phyloP scores from a whole-genome alignment of 1,140 invertebrate species.

The Pectinophora gossypiella region DNA sequence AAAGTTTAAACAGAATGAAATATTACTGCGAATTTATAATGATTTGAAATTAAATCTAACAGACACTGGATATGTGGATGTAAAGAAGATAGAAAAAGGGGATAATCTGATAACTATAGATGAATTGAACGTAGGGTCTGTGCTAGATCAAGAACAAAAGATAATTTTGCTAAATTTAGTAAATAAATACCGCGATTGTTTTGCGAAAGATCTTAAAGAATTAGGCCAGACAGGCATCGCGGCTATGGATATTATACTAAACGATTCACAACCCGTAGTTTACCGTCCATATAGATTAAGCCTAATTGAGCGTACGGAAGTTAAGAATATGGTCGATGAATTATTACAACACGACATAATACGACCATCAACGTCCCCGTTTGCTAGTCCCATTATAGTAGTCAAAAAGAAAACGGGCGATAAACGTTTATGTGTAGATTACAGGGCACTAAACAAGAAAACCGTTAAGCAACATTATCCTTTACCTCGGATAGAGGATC shows the following conservation, averaged over 20 bases:
- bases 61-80: too few relatives aligned
- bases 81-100: too few relatives aligned
- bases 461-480: constrained; percentile 6
- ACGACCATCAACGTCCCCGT: not conserved
- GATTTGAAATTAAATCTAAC: too few relatives aligned
- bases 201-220: not conserved
- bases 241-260: not conserved
- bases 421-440: constrained; percentile 24
- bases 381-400: constrained; percentile 1
- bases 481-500: constrained; percentile 5
- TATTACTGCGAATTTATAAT: too few relatives aligned
- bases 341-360: not conserved
- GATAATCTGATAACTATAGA: too few relatives aligned
- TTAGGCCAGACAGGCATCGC: constrained; percentile 1
- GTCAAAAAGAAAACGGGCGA: constrained; percentile 29
- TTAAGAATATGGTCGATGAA: not conserved
- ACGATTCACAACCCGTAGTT: not conserved
- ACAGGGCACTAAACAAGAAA: constrained; percentile 14
- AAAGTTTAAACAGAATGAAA: too few relatives aligned
- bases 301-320: constrained; percentile 4
- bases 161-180: not conserved
- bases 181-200: not conserved
- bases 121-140: too few relatives aligned
- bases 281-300: constrained; percentile 4
- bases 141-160: constrained; percentile 8